A percentile compares a stretch with the other conserved stretches of the same genome.
phyloP scores from a whole-genome alignment of 2,113 vertebrate species.

The Cichladusa arquata region DNA sequence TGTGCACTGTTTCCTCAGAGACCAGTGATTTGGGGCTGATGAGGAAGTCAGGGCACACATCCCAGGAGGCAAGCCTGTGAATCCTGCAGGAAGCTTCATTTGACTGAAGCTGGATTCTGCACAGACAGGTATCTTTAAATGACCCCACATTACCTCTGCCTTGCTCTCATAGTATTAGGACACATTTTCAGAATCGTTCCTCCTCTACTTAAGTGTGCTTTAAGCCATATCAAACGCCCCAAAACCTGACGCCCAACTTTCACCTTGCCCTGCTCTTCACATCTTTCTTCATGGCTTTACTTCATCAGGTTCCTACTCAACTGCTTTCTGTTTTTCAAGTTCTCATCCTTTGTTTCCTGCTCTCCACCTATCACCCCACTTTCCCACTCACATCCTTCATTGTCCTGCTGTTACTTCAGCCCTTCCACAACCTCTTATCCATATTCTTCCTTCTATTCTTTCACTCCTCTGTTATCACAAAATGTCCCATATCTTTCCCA shows the following conservation, averaged over 20 bases:
- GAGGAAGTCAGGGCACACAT: neutral
- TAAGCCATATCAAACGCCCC: neutral
- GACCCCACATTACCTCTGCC: neutral
- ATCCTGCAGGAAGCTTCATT: neutral
- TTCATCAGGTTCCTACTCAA: neutral
- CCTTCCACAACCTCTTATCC: neutral
- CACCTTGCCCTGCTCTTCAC: neutral
- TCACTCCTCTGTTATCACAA: neutral
- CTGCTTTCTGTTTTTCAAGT: neutral
- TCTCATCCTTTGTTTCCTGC: neutral
- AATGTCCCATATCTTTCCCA: neutral
- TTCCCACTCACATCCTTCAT: neutral
- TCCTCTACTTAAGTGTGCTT: neutral
- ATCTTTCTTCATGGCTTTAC: neutral
- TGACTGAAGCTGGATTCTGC: neutral
- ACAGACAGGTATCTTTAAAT: neutral
- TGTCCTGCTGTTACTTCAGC: neutral
- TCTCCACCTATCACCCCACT: neutral
- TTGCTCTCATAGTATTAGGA: neutral
- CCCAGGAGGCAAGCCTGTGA: neutral
- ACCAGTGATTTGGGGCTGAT: neutral
- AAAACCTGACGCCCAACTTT: neutral
- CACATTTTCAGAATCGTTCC: neutral
- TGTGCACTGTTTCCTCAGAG: neutral
- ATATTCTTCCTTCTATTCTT: neutral